Base-by-base conservation (phyloP, 2,888 invertebrate genomes). In the Campoletis raptor region DNA sequence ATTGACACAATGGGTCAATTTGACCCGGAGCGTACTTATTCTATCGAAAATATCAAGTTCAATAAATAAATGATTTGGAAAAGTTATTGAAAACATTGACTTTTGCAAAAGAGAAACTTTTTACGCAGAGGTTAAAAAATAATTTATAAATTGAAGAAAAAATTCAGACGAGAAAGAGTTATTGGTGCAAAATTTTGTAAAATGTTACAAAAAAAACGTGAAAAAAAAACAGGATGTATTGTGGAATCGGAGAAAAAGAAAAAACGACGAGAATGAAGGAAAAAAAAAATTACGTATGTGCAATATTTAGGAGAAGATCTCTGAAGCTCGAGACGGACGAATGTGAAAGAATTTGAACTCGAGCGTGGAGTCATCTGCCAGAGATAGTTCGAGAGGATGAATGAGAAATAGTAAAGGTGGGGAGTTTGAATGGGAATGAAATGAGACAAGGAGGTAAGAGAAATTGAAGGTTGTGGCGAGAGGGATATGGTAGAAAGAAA, bases 381-480 rank as follows among this genome's bases (percentile, higher is more conserved):
- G 30, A 76, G 10, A 45, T 42, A 21, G 30, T 6, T 45, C 18
- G 76, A 48, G 36, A n/a, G 24, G 37, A 42, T 76, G 42, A 30
- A 77, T 18, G 45, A 40, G 78, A 67, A 52, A 78, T 78, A 21
- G 30, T 36, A 24, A 36, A 48, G 52, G 52, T 36, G 15, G 52
- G 37, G 67, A 67, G 52, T 48, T 52, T 52, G 72, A 72, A 72
- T 48, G 30, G n/a, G n/a, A 52, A 52, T n/a, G 4, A 52, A 72
- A 72, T 52, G 36, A 30, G 1, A 52, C 48, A 30, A 72, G 21
- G 21, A 36, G 54, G 54, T 52, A 24, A n/a, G 52, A 66, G 72
- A 52, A n/a, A 52, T 30, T 37, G 48, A 52, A 72, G 72, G 36
- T 36, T 21, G 15, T 61, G 61, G 30, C n/a, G 12, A 9, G 37